These are phyloP conservation scores for Chesias legatella DNA, from an alignment of 2,888 invertebrate species.

Conservation along the genomic window DNA sequence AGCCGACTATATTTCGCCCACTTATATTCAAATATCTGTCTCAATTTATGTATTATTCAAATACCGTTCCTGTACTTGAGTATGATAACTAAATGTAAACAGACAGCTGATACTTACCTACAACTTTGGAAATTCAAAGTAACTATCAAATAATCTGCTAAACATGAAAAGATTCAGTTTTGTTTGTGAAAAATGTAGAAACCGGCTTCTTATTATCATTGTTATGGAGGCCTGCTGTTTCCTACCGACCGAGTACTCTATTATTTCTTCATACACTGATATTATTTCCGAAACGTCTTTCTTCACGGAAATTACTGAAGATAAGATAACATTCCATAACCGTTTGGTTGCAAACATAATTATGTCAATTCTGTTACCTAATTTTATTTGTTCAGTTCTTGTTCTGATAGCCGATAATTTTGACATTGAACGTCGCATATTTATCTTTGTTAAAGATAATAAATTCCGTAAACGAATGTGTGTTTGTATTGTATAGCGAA, in stretches of 20 bases:
- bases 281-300: slow-evolving; percentile 1
- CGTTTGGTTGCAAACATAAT: too few relatives aligned
- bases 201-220: too few relatives aligned
- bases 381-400: slow-evolving; percentile 3
- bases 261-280: not conserved
- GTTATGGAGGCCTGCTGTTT: too few relatives aligned
- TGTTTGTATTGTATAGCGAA: slow-evolving; percentile 19
- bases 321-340: not conserved
- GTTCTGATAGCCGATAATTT: slow-evolving; percentile 11
- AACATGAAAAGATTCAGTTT: too few relatives aligned
- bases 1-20: slow-evolving; percentile 64
- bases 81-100: slow-evolving; percentile 23
- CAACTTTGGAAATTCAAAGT: too few relatives aligned
- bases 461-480: slow-evolving; percentile 14
- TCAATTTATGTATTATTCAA: slow-evolving; percentile 39
- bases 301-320: slow-evolving; percentile 1
- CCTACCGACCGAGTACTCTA: too few relatives aligned
- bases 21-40: slow-evolving; percentile 46
- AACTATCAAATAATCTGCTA: too few relatives aligned
- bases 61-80: slow-evolving; percentile 27
- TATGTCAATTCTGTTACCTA: slow-evolving; percentile 2
- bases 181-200: too few relatives aligned
- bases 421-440: slow-evolving; percentile 9
- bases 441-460: slow-evolving; percentile 9
- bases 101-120: slow-evolving; percentile 2